phyloP scores from a whole-genome alignment of 2,113 vertebrate species.

The Neolamprologus longior region DNA sequence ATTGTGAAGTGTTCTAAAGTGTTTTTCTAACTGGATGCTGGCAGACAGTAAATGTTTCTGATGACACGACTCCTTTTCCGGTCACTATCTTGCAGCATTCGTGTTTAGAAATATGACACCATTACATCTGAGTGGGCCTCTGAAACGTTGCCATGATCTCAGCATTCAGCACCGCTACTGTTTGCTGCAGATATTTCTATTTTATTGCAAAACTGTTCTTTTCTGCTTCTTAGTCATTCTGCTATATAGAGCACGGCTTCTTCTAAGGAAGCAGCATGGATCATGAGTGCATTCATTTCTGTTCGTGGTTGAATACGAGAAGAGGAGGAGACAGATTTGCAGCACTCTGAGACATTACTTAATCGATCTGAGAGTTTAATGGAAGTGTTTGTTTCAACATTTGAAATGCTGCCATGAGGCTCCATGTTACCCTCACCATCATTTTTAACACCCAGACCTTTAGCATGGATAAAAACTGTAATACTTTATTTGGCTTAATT shows the following conservation, averaged over 20 bases:
- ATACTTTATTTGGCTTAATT: not conserved
- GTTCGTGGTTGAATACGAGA: not conserved
- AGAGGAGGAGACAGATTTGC: not conserved
- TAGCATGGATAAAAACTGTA: rapidly evolving
- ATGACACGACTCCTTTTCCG: rapidly evolving
- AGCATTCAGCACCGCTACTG: not conserved
- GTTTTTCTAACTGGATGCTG: not conserved
- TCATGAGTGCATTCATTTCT: rapidly evolving
- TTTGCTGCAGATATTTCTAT: not conserved
- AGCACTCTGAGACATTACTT: not conserved
- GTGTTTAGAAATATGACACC: not conserved
- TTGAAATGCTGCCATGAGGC: not conserved
- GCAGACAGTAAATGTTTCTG: not conserved
- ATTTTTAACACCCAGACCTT: not conserved
- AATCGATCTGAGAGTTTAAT: not conserved
- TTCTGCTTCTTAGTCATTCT: not conserved
- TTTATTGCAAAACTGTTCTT: not conserved
- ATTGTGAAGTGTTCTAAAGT: not conserved
- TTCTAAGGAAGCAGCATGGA: not conserved
- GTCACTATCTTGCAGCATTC: not conserved
- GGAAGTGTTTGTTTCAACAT: not conserved
- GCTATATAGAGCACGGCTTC: rapidly evolving
- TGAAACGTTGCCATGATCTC: not conserved
- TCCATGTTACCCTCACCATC: not conserved
- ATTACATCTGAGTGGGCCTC: not conserved